Base-by-base conservation (phyloP, 2,797 vertebrate genomes). In the Takifugu ocellatus region DNA sequence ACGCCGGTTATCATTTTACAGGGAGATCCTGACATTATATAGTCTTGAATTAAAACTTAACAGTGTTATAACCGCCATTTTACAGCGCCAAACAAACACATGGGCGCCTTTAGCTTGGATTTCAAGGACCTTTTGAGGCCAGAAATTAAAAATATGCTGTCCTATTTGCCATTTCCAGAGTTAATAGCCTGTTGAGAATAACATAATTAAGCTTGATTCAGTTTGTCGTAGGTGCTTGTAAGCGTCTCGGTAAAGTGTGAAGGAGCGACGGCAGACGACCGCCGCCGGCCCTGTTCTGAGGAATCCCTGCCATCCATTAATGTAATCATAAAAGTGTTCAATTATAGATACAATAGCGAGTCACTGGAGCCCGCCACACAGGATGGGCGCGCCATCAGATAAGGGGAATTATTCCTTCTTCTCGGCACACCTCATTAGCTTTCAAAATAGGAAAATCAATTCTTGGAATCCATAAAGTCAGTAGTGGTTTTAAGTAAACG, bases 391-490 rank as follows among this genome's bases (percentile, higher is more conserved):
- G 72, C 39, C 51, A 67, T 43, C 25, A 56, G 58, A 70, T 56
- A 44, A 63, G 52, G 27, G 33, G 54, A 54, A 60, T 59, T 44
- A 25, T 62, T 70, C 49, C 17, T 63, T 27, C 26, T 53, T 55
- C 45, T 25, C n/a, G 70, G 61, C 66, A 68, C 74, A 84, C 69
- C 81, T 88, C 71, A 87, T 88, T 86, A 83, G 68, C 61, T 85
- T 87, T 85, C 77, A 61, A 87, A 87, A 88, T 85, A 83, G 79
- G 70, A 83, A 85, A 87, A 90, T 89, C 88, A 69, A 84, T 88
- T 59, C 8, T 59, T 68, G 42, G 54, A 82, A 87, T 87, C 82
- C 59, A 86, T 84, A 78, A 75, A 78, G 75, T 82, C 79, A 42
- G 55, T 48, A 3, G 66, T 74, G 78, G 76, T 69, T 89, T 80